A percentile compares a stretch with the other conserved stretches of the same genome.
phyloP scores from a whole-genome alignment of 2,888 invertebrate genomes.

The Nipponacmea schrenckii region DNA sequence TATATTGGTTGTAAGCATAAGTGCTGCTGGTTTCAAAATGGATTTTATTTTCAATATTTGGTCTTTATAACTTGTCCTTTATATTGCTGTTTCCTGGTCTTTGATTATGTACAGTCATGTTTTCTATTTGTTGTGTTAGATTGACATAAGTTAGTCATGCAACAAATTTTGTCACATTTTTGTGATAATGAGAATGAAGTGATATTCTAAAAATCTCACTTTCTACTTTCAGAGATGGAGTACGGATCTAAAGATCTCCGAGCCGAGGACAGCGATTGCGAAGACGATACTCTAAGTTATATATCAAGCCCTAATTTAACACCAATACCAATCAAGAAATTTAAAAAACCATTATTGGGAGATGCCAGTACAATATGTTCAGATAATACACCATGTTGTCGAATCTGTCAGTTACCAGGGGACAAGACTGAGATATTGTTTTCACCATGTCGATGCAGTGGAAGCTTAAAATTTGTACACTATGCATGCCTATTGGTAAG shows the following conservation, averaged over 20 bases:
- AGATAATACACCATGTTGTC: slow-evolving; percentile 66
- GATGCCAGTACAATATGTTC: slow-evolving; percentile 41
- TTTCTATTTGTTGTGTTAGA: no score
- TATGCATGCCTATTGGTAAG: slow-evolving; percentile 70
- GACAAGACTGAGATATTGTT: slow-evolving; percentile 66
- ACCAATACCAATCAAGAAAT: slow-evolving; percentile 38
- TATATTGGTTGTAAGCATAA: no score
- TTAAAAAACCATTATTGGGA: slow-evolving; percentile 31
- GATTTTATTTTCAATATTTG: no score
- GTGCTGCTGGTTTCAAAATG: no score
- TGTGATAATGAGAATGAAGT: no score
- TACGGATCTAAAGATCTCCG: not conserved
- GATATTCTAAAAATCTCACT: no score
- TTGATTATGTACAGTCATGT: no score
- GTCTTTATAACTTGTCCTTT: no score
- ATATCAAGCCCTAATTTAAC: slow-evolving; percentile 38
- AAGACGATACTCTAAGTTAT: slow-evolving; percentile 21
- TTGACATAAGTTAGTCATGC: no score
- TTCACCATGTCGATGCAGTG: slow-evolving; percentile 72
- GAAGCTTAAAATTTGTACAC: slow-evolving; percentile 71
- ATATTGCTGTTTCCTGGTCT: no score
- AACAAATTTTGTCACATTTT: no score
- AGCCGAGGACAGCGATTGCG: not conserved
- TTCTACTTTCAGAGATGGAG: not conserved
- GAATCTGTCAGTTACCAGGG: slow-evolving; percentile 70